Evolutionary conservation across 2,888 invertebrate genomes (phyloP).

Genomic region (Agonum fuliginosum): DNA sequence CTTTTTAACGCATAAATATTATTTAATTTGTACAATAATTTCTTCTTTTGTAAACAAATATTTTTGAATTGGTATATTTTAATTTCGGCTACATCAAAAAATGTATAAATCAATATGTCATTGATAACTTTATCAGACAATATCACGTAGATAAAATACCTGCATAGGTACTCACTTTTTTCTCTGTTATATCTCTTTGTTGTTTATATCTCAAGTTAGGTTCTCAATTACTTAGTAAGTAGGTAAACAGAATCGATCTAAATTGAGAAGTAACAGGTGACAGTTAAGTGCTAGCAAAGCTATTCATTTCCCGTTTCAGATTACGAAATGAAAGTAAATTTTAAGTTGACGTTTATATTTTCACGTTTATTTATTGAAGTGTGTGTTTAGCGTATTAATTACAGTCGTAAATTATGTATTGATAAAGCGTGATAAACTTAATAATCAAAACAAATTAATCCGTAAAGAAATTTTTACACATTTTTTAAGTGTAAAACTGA

Average conservation of each 20-base stretch:
- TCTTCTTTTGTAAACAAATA: too few species aligned
- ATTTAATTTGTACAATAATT: too few species aligned
- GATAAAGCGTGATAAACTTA: too few species aligned
- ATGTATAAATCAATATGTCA: too few species aligned
- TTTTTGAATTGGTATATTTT: too few species aligned
- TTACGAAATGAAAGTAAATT: slow-evolving; percentile 17
- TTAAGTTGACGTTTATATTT: background rate
- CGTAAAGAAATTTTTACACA: background rate
- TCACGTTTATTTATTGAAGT: background rate
- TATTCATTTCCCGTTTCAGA: background rate
- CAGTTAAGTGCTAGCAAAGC: background rate
- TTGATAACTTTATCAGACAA: slow-evolving; percentile 4
- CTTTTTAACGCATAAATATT: too few species aligned
- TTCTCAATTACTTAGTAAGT: slow-evolving; percentile 1
- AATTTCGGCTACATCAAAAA: background rate
- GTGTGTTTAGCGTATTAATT: background rate
- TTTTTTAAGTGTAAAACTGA: background rate
- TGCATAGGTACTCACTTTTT: background rate
- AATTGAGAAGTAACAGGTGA: background rate
- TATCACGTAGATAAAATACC: background rate
- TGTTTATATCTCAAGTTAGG: background rate
- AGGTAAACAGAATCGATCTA: background rate
- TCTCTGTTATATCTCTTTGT: background rate
- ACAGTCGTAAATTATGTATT: too few species aligned
- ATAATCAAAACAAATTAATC: too few species aligned